Evolutionary conservation across 2,113 vertebrate genomes (phyloP).

Genomic region (Oryctolagus cuniculus): mOryCun1.1 NC_091447.1:44993501-44994000

Average conservation of each 20-base stretch:
- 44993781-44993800: neutral
- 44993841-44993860: conserved; percentile 7
- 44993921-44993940: neutral
- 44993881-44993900: neutral
- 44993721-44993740: neutral
- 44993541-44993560: neutral
- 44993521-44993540: neutral
- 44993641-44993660: neutral
- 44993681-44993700: neutral
- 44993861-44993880: neutral
- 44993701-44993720: neutral
- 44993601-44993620: neutral
- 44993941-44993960: neutral
- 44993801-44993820: neutral
- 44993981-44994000: conserved; percentile 17
- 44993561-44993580: conserved; percentile 11
- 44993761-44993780: neutral
- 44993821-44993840: neutral
- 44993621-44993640: neutral
- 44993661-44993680: neutral
- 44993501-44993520: fast-evolving
- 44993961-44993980: neutral
- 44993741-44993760: neutral
- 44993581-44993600: neutral
- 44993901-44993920: neutral